Percentiles rank a stretch among this genome's conserved stretches.
Conservation (phyloP, 2,797 vertebrate genomes). For the Leptatherina wallacei region DNA sequence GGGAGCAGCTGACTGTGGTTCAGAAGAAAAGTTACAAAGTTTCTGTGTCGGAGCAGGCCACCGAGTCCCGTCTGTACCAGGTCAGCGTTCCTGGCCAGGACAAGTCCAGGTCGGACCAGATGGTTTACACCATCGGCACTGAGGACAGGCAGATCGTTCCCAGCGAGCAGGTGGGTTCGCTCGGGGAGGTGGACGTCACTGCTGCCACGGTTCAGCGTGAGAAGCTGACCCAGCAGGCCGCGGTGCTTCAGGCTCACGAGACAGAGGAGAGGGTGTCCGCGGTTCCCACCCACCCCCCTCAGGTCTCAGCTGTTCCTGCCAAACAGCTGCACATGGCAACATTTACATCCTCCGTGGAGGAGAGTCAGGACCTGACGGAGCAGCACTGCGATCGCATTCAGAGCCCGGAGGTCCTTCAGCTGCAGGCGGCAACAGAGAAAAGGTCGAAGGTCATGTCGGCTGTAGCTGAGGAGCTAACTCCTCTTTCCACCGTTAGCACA, state of each 20-base stretch:
- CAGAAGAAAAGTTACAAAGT: slow-evolving; percentile 84
- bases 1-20: slow-evolving; percentile 65
- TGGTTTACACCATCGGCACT: slow-evolving; percentile 87
- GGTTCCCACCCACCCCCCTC: slow-evolving; percentile 65
- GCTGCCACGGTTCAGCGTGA: slow-evolving; percentile 82
- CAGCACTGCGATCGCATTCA: slow-evolving; percentile 84
- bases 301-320: slow-evolving; percentile 67
- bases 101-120: slow-evolving; percentile 69
- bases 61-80: slow-evolving; percentile 86
- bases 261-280: slow-evolving; percentile 79
- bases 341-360: slow-evolving; percentile 81
- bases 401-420: slow-evolving; percentile 78
- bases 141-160: slow-evolving; percentile 83
- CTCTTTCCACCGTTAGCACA: slow-evolving; percentile 75
- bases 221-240: slow-evolving; percentile 82
- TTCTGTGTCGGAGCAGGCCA: slow-evolving; percentile 81
- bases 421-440: slow-evolving; percentile 72
- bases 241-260: slow-evolving; percentile 80
- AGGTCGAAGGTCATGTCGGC: slow-evolving; percentile 77
- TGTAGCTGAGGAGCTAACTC: slow-evolving; percentile 81
- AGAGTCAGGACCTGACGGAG: slow-evolving; percentile 83
- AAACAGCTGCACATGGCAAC: slow-evolving; percentile 81
- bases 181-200: slow-evolving; percentile 78
- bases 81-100: slow-evolving; percentile 85
- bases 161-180: slow-evolving; percentile 81